Percentiles rank a stretch among this genome's conserved stretches.
These are phyloP conservation scores for Alethe castanea DNA, from an alignment of 2,113 vertebrate species.

Conservation along the genomic window DNA sequence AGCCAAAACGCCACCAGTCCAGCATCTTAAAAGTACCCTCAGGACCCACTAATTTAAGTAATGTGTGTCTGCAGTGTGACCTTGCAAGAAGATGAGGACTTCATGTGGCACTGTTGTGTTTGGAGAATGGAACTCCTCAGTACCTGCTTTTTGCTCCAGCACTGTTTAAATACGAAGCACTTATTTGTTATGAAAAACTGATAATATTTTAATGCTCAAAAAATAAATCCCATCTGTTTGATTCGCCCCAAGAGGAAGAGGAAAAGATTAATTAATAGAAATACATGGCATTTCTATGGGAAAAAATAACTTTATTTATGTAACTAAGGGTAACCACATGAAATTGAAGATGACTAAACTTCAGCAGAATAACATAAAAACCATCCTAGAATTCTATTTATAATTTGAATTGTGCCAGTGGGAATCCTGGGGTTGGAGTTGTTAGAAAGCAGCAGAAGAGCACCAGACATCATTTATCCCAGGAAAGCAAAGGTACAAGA, in stretches of 20 bases:
- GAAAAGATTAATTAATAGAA: slow-evolving; percentile 25
- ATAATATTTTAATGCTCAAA: background rate
- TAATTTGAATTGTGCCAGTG: background rate
- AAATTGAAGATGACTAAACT: background rate
- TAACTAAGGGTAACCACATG: background rate
- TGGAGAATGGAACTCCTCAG: background rate
- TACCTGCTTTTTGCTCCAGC: background rate
- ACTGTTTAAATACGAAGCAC: background rate
- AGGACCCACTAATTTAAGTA: background rate
- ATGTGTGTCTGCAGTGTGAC: background rate
- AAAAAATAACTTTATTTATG: background rate
- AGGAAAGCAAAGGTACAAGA: background rate
- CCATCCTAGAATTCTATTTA: background rate
- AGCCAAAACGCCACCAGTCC: background rate
- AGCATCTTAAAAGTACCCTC: background rate
- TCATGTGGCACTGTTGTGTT: background rate
- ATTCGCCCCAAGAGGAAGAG: background rate
- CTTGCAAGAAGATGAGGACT: background rate
- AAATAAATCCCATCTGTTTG: slow-evolving; percentile 37
- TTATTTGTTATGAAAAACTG: slow-evolving; percentile 12
- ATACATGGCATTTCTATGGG: background rate
- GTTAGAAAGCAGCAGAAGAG: background rate
- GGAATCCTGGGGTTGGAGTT: background rate
- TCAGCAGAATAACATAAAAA: background rate
- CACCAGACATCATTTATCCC: background rate